A percentile compares a stretch with the other conserved stretches of the same genome.
Evolutionary conservation across 2,113 vertebrate species (phyloP).

Genomic region (Puntigrus tetrazona): DNA sequence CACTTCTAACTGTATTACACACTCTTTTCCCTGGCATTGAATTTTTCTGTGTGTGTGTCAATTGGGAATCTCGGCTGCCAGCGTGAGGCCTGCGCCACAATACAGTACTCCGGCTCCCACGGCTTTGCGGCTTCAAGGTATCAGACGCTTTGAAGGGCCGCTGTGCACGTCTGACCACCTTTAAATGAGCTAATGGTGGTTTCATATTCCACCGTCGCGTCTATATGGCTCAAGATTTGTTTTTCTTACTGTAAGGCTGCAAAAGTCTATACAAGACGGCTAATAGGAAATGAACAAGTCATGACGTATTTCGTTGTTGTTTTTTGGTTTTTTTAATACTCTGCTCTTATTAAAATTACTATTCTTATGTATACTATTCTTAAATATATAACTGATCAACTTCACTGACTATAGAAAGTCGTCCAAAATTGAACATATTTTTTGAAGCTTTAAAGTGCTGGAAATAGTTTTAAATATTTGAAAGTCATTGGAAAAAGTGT

Average conservation of each 20-base stretch:
- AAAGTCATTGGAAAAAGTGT: no score
- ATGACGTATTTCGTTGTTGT: background rate
- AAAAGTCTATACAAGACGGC: background rate
- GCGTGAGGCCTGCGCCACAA: background rate
- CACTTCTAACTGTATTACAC: constrained; percentile 31
- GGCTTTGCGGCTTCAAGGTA: background rate
- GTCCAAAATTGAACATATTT: no score
- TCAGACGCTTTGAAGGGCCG: constrained; percentile 10
- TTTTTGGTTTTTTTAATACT: no score
- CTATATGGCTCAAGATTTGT: background rate
- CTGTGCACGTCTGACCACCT: background rate
- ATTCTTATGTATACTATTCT: no score
- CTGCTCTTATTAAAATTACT: no score
- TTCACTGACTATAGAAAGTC: no score
- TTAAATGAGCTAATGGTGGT: constrained; percentile 12
- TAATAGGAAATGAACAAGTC: background rate
- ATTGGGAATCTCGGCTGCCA: constrained; percentile 12
- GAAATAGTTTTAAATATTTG: no score
- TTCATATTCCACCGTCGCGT: background rate
- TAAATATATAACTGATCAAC: no score
- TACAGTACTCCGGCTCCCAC: background rate
- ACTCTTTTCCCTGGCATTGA: constrained; percentile 11
- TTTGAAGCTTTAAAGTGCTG: no score
- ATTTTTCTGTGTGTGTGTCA: constrained; percentile 33
- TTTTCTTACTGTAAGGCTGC: background rate